A percentile compares a stretch with the other conserved stretches of the same genome.
Evolutionary conservation across 1,140 invertebrate species (phyloP).

Genomic region (Drosophila tropicalis): DNA sequence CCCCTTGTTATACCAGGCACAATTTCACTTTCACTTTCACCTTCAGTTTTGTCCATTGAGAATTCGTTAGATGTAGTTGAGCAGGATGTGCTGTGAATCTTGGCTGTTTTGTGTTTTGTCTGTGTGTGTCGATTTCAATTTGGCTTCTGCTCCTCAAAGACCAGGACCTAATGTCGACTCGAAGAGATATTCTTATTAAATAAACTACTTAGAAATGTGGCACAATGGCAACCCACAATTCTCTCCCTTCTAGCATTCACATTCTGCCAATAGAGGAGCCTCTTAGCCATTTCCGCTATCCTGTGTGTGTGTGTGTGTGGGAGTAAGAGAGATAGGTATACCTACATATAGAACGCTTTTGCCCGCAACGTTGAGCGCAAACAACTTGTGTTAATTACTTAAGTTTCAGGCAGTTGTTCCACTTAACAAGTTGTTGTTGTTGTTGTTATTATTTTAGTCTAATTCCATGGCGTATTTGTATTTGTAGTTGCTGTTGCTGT

Average conservation of each 20-base stretch:
- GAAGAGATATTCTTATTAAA: conserved; percentile 55
- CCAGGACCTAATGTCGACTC: background rate
- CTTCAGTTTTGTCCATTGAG: background rate
- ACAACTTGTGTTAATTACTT: conserved; percentile 78
- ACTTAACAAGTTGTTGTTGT: conserved; percentile 67
- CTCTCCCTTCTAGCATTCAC: background rate
- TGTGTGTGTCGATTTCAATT: conserved; percentile 49
- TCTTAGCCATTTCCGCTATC: background rate
- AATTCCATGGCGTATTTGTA: conserved; percentile 48
- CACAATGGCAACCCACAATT: conserved; percentile 8
- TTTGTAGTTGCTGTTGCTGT: conserved; percentile 10
- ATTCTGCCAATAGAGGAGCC: background rate
- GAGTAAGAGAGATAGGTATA: background rate
- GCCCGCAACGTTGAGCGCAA: conserved; percentile 56
- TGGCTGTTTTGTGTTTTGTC: conserved; percentile 6
- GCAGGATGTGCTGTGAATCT: background rate
- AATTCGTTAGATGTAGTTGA: background rate
- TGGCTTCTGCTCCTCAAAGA: conserved; percentile 9
- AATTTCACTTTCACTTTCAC: background rate
- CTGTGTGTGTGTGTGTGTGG: background rate
- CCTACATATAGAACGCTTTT: conserved; percentile 28
- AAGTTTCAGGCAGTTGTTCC: conserved; percentile 75
- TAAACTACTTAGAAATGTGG: conserved; percentile 48
- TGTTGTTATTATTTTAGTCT: conserved; percentile 57
- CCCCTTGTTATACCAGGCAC: too few species aligned